A percentile compares a stretch with the other conserved stretches of the same genome.
These are phyloP conservation scores for Dicrurus megarhynchus DNA, from an alignment of 2,113 vertebrate genomes.

Conservation along the genomic window DNA sequence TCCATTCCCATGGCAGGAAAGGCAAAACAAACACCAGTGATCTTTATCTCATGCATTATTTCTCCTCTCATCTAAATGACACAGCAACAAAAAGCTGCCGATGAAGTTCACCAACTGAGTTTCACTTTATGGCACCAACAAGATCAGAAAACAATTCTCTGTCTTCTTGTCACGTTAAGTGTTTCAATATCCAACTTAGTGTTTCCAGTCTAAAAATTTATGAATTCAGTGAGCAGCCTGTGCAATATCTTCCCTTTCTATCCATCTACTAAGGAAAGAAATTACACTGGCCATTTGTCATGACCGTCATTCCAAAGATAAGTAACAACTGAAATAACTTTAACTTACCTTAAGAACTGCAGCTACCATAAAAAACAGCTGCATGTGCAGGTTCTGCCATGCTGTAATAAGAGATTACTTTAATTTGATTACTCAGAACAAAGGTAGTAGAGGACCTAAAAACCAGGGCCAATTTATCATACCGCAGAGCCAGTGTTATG, in stretches of 20 bases:
- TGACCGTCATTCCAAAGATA: slow-evolving; percentile 49
- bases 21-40: not conserved
- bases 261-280: slow-evolving; percentile 61
- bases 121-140: slow-evolving; percentile 30
- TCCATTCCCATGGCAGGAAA: not conserved
- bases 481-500: not conserved
- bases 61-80: not conserved
- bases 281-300: slow-evolving; percentile 72
- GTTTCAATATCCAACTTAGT: slow-evolving; percentile 56
- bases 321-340: slow-evolving; percentile 63
- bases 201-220: slow-evolving; percentile 57
- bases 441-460: slow-evolving; percentile 33
- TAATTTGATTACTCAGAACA: slow-evolving; percentile 63
- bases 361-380: slow-evolving; percentile 46
- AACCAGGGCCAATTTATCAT: not conserved
- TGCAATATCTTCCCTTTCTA: slow-evolving; percentile 48
- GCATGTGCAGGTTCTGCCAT: not conserved
- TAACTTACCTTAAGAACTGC: slow-evolving; percentile 54
- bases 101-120: not conserved
- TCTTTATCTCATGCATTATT: not conserved
- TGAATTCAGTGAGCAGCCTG: slow-evolving; percentile 54
- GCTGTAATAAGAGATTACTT: slow-evolving; percentile 45
- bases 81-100: not conserved
- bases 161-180: slow-evolving; percentile 63
- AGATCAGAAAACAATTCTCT: slow-evolving; percentile 62